Base-by-base conservation (phyloP, 2,888 invertebrate genomes). In the Synergus umbraculus region DNA sequence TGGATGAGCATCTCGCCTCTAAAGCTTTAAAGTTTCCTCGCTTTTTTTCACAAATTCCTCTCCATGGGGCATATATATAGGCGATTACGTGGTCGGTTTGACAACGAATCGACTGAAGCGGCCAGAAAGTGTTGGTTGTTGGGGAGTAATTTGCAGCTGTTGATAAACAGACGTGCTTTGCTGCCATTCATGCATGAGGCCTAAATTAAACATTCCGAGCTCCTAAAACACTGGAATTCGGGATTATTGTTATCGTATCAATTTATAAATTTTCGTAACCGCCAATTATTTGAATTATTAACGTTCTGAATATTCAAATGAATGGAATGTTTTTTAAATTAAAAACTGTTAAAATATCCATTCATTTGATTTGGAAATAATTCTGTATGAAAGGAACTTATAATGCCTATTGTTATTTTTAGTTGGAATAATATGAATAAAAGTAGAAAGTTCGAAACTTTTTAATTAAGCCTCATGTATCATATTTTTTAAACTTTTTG, bases 61-160 rank as follows among this genome's bases (percentile, higher is more conserved):
- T 60, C 29, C 22, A 65, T 49, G 44, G n/a, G 18, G 37, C 43
- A 37, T 37, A 37, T 49, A 54, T 81, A 78, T 79, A 77, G 82
- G 43, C 80, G 80, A 86, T 86, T 86, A 85, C 77, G 77, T 80
- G 79, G 78, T 84, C 80, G 82, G 79, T 83, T 85, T 83, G 67
- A 41, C 63, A 43, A 58, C 63, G 65, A 79, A 83, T 78, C 54
- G 63, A 66, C 60, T 79, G 60, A 67, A 77, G 8, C 73, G 78
- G 29, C 22, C 66, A 9, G 63, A 58, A 43, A 37, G 54, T 60
- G 43, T 41, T 22, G 49, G 29, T 65, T 60, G 29, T 54, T 77
- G 58, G 41, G n/a, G 78, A 69, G 79, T 78, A 79, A 76, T 63
- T 76, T 73, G 60, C 77, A 79, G 63, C 76, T 79, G 83, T 83